Evolutionary conservation across 2,797 vertebrate species (phyloP).

Genomic region (Hybognathus amarus): DNA sequence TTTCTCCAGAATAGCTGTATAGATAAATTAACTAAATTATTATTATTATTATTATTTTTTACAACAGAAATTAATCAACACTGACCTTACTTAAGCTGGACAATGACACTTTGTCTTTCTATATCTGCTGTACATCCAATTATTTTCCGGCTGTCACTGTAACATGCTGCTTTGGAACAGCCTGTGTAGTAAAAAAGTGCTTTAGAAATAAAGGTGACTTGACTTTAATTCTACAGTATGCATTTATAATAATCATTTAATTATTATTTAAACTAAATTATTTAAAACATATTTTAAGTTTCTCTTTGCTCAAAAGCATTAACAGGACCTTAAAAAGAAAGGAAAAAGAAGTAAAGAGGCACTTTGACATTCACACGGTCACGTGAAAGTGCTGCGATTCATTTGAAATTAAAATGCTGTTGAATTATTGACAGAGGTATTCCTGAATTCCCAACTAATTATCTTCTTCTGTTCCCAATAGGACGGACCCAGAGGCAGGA

Average conservation of each 20-base stretch:
- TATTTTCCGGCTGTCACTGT: too few species aligned
- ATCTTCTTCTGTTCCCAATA: slow-evolving; percentile 74
- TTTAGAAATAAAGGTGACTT: too few species aligned
- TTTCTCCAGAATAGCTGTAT: too few species aligned
- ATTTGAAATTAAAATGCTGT: slow-evolving; percentile 73
- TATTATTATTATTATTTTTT: too few species aligned
- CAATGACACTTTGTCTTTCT: too few species aligned
- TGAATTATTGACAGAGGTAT: slow-evolving; percentile 79
- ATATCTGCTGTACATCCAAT: too few species aligned
- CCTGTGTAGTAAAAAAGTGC: too few species aligned
- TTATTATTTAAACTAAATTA: neutral
- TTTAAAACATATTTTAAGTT: neutral
- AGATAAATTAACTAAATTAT: too few species aligned
- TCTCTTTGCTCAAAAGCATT: neutral
- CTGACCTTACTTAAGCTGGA: too few species aligned
- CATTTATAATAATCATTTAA: neutral
- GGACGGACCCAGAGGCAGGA: slow-evolving; percentile 91
- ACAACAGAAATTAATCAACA: too few species aligned
- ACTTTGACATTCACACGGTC: slow-evolving; percentile 55
- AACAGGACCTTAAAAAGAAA: neutral
- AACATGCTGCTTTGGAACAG: too few species aligned
- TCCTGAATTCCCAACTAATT: slow-evolving; percentile 77
- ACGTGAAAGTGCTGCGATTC: slow-evolving; percentile 56
- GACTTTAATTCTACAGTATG: neutral
- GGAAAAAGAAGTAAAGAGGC: neutral